Evolutionary conservation across 2,797 vertebrate genomes (phyloP), one percentile per base, ranked within the genome.

Genomic region (Botia almorhae): DNA sequence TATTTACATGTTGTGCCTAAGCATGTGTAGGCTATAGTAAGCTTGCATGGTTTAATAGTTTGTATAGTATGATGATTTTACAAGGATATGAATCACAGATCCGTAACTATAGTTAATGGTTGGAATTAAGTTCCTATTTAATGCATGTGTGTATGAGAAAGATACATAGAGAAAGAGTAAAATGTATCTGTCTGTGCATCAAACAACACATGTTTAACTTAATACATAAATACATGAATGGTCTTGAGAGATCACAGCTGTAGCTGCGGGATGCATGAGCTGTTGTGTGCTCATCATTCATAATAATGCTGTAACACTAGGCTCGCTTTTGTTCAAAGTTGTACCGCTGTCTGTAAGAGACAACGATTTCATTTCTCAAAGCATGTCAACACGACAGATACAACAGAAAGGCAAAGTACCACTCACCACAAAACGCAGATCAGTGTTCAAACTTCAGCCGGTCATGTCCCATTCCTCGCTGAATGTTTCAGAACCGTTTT

Each of bases 401-500:
- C 16, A n/a, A 17, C 7, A 39, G 4, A 10, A 55, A 26, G 58
- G 29, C 4, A 63, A 33, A 21, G 76, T 6, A 56, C 14, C 85
- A 93, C 94, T 93, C 88, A 95, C 94, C 93, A 80, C 82, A 87
- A 46, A 46, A 84, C 83, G 83, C 82, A 88, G 86, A 87, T 87
- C 81, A 83, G 88, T 78, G 87, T 88, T 75, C 82, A 88, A 92
- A 93, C 87, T 93, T 93, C 60, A 88, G 74, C 78, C 84, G 87
- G 84, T 83, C 89, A 82, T 87, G 78, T 91, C 84, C 90, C 92
- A 93, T 93, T 36, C 74, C 90, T 77, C 19, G 14, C 73, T 67
- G 43, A 88, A 83, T 86, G 87, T 81, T 74, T 79, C 73, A 55
- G 33, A 78, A 14, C 13, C 50, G 60, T 75, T 82, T 36, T 81